Base-by-base conservation (phyloP, 2,888 invertebrate genomes). In the Charanyca ferruginea region DNA sequence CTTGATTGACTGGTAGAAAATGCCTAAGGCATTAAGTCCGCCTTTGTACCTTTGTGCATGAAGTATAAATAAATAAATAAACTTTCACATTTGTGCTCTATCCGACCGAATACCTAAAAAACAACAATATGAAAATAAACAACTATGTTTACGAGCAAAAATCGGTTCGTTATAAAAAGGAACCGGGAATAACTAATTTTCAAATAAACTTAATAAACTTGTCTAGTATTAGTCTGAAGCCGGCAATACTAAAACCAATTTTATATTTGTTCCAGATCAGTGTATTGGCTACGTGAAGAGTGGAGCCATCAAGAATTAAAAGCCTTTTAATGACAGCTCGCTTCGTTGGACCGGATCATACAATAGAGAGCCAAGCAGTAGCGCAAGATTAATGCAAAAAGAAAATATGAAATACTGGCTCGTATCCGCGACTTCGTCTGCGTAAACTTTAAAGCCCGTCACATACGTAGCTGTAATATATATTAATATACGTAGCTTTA, bases 221-320 rank as follows among this genome's bases (percentile, higher is more conserved):
- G 38, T 5, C 1, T n/a, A 13, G 18, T 16, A 22, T 54, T 22
- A 51, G 23, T 18, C 35, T 38, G 13, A 5, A 52, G n/a, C 54
- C 54, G 20, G 18, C 71, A 77, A 76, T 68, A 77, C 57, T 83
- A 77, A 80, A 84, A 83, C 66, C 66, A 73, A 80, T 85, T 87
- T 85, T 81, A 85, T 87, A 80, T 89, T 89, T 91, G 89, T 93
- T 93, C 77, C 92, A 93, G 93, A 85, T 87, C 86, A 86, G 85
- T 83, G 88, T 90, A 91, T 91, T 84, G 89, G 83, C 79, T 77
- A 84, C 81, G 83, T 83, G 88, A 89, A 89, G 87, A 86, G 87
- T 86, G 87, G 85, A 87, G 87, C 89, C 92, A 94, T 94, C 91
- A 94, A 94, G 93, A 94, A 94, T 95, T 94, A 94, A 95, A 95